Percentiles rank a stretch among this genome's conserved stretches.
Conservation (phyloP, 2,888 invertebrate species). For the Scrobipalpa costella region DNA sequence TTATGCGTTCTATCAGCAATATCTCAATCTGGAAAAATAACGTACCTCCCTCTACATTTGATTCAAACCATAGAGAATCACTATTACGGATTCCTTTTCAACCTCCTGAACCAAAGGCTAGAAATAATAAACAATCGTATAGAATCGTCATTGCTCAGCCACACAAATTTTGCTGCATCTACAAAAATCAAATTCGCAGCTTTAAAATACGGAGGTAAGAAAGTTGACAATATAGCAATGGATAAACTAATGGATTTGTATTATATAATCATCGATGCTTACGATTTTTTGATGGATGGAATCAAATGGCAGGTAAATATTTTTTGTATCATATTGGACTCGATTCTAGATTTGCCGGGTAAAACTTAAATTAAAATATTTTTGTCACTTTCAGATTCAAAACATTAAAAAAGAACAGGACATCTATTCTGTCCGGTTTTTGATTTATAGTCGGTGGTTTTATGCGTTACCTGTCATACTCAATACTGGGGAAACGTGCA, state of each 20-base stretch:
- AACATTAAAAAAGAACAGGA: no score
- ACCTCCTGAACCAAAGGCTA: slow-evolving; percentile 11
- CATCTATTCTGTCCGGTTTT: no score
- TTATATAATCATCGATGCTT: slow-evolving; percentile 33
- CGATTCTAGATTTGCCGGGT: no score
- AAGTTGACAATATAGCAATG: neutral
- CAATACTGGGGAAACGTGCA: no score
- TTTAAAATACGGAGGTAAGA: no score
- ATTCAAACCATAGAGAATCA: slow-evolving; percentile 19
- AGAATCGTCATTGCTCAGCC: neutral
- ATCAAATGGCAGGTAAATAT: slow-evolving; percentile 40
- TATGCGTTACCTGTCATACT: no score
- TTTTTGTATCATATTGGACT: neutral
- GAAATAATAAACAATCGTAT: slow-evolving; percentile 10
- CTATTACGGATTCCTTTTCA: slow-evolving; percentile 18
- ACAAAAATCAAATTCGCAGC: neutral
- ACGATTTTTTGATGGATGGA: slow-evolving; percentile 34
- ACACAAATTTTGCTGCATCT: neutral
- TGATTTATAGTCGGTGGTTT: no score
- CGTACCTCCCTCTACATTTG: neutral
- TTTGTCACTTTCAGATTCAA: no score
- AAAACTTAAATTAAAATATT: no score
- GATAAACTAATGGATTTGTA: slow-evolving; percentile 28
- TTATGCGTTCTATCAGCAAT: neutral
- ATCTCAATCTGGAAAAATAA: neutral